phyloP scores from a whole-genome alignment of 1,140 invertebrate species.

The Drosophila sp. region DNA sequence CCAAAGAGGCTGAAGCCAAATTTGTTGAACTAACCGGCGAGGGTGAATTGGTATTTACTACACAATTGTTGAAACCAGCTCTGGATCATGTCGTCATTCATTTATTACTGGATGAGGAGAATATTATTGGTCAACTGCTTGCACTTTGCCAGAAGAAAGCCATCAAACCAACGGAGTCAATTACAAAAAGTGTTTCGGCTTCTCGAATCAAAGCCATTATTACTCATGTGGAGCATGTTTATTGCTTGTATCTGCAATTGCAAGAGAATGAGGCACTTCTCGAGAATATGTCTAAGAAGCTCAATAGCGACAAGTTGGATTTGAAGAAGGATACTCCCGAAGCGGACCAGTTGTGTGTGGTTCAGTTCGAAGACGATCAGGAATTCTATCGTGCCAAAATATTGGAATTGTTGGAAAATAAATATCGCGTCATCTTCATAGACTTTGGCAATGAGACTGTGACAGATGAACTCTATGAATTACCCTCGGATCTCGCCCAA shows the following conservation, averaged over 20 bases:
- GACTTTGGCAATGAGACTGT: conserved; percentile 89
- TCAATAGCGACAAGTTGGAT: conserved; percentile 45
- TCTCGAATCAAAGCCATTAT: conserved; percentile 43
- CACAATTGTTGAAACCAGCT: conserved; percentile 86
- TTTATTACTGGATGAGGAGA: conserved; percentile 85
- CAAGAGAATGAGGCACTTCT: conserved; percentile 41
- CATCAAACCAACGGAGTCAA: conserved; percentile 22
- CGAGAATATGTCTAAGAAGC: conserved; percentile 52
- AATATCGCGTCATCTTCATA: conserved; percentile 86
- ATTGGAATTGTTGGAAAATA: conserved; percentile 45
- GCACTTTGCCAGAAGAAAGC: conserved; percentile 83
- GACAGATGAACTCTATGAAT: conserved; percentile 85
- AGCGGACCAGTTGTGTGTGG: conserved; percentile 60
- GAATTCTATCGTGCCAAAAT: conserved; percentile 68
- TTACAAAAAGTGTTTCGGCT: background rate
- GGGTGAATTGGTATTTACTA: conserved; percentile 87
- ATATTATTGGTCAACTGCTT: conserved; percentile 86
- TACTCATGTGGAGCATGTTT: conserved; percentile 63
- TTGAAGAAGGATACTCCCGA: conserved; percentile 21
- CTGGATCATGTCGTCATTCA: conserved; percentile 86
- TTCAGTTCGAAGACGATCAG: conserved; percentile 51
- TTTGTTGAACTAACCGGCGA: conserved; percentile 87
- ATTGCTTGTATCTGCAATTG: conserved; percentile 67
- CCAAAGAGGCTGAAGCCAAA: conserved; percentile 86
- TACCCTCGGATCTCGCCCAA: conserved; percentile 86